Conservation (phyloP, 2,113 vertebrate species). For the Macquaria australasica region DNA sequence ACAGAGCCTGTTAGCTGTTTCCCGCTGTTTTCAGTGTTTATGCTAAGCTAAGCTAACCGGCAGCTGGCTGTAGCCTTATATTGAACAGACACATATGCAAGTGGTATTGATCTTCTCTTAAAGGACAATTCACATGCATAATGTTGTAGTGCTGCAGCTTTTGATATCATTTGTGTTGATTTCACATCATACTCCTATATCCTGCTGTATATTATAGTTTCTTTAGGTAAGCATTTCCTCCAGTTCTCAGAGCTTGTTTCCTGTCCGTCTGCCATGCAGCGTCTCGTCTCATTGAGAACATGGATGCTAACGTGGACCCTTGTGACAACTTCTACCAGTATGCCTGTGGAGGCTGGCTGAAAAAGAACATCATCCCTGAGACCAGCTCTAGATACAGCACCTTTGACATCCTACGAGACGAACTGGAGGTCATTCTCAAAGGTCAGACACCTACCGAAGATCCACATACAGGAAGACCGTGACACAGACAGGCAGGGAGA, state of each 20-base stretch:
- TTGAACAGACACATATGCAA: not conserved
- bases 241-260: not conserved
- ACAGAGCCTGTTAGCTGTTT: not conserved
- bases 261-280: slow-evolving; percentile 79
- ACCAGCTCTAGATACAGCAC: slow-evolving; percentile 95
- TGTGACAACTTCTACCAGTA: slow-evolving; percentile 95
- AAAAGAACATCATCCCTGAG: slow-evolving; percentile 94
- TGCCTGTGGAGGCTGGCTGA: slow-evolving; percentile 95
- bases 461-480: not conserved
- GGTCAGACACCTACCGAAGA: slow-evolving; percentile 79
- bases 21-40: not conserved
- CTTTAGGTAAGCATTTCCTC: not conserved
- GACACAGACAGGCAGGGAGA: not conserved
- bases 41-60: not conserved
- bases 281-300: slow-evolving; percentile 93
- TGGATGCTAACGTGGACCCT: slow-evolving; percentile 89
- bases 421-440: slow-evolving; percentile 95
- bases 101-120: not conserved
- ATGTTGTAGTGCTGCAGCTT: not conserved
- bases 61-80: not conserved
- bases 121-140: not conserved
- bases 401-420: slow-evolving; percentile 94
- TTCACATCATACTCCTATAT: not conserved
- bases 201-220: not conserved
- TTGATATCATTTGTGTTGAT: not conserved